Percentiles rank a stretch among this genome's conserved stretches.
phyloP scores from a whole-genome alignment of 2,797 vertebrate species.

The Smutsia gigantea region DNA sequence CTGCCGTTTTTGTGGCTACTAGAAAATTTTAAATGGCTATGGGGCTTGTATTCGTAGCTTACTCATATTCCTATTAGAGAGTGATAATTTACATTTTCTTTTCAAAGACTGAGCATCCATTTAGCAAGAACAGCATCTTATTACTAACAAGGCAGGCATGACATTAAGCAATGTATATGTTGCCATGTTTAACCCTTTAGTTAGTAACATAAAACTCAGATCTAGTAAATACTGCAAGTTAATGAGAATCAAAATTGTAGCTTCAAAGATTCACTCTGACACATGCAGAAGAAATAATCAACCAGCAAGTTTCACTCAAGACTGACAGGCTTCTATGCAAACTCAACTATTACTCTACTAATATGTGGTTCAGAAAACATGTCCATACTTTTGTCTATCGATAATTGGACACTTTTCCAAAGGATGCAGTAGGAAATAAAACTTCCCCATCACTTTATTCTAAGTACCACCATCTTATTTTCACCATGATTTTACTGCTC shows the following conservation, averaged over 20 bases:
- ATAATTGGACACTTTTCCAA: background rate
- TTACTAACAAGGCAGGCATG: background rate
- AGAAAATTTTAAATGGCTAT: background rate
- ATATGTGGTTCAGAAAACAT: background rate
- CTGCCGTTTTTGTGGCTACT: background rate
- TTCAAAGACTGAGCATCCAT: background rate
- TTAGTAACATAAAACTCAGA: background rate
- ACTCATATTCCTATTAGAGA: background rate
- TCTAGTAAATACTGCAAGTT: background rate
- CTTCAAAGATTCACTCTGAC: slow-evolving; percentile 8
- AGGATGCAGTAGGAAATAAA: background rate
- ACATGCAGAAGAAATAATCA: background rate
- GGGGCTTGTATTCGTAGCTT: background rate
- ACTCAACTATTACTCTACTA: background rate
- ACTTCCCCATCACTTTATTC: background rate
- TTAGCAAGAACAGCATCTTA: background rate
- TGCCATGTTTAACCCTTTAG: background rate
- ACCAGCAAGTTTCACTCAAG: background rate
- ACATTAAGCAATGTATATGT: background rate
- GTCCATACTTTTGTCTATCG: background rate
- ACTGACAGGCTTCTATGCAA: background rate
- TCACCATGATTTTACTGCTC: background rate
- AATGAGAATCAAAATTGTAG: background rate
- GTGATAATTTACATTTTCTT: background rate
- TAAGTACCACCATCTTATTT: background rate